Evolutionary conservation across 2,113 vertebrate species (phyloP), one percentile per base, ranked within the genome.

Genomic region (Alosa alosa): DNA sequence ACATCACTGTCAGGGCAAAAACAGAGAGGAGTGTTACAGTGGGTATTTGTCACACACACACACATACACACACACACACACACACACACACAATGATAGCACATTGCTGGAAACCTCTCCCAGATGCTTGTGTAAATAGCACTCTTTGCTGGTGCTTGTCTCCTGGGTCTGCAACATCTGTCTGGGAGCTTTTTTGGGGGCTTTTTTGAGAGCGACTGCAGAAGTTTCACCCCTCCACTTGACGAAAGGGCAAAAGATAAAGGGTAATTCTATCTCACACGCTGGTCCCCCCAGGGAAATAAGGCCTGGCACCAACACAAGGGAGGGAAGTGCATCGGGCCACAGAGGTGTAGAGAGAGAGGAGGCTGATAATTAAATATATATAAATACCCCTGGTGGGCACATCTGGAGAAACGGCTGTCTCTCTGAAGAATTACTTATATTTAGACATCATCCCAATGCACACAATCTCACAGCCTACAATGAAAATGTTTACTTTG

Each of bases 81-180:
- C 55, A 57, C 55, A 57, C 55, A 57, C 13, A 39, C 13, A 39
- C 31, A 39, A 11, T 22, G 55, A 78, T 10, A 17, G 13, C 72
- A 78, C 25, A 39, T 0, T 78, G 25, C 44, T 57, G 39, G 47
- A 81, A 55, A 39, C 10, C 91, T 39, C 36, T 15, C 4, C 72
- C 83, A 88, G 88, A 86, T 87, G 86, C 85, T 72, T 89, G 87
- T 90, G 87, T 90, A 92, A 91, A 91, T 87, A 91, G 87, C 87
- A 83, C 88, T 90, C 92, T 90, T 90, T 91, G 72, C 72, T 91
- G 89, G 46, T 90, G 86, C 88, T 83, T 86, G 44, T 87, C 91
- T 91, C 90, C 4, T 75, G 90, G 87, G 89, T 89, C 87, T 88
- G 85, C 81, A 90, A 91, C 88, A 91, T 86, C 91, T 94, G 92